Conservation (phyloP, 2,797 vertebrate genomes). For the Scolopax rusticola region DNA sequence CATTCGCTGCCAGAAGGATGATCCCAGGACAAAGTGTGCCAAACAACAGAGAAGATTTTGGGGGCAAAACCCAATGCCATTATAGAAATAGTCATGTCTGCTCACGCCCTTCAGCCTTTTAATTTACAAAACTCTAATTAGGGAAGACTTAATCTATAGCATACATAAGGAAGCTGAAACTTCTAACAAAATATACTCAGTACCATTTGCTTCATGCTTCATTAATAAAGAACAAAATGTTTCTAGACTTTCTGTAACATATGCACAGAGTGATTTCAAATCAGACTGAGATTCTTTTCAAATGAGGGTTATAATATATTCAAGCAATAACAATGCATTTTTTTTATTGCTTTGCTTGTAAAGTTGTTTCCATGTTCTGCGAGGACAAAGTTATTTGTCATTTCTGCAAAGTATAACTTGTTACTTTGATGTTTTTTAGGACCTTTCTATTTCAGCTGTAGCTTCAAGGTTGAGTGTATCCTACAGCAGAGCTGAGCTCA, state of each 20-base stretch:
- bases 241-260: slow-evolving; percentile 57
- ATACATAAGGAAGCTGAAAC: slow-evolving; percentile 9
- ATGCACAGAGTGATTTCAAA: slow-evolving; percentile 58
- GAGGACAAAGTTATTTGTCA: slow-evolving; percentile 61
- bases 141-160: slow-evolving; percentile 1
- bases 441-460: slow-evolving; percentile 27
- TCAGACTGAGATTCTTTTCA: slow-evolving; percentile 43
- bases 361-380: slow-evolving; percentile 29
- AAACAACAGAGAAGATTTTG: neutral
- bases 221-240: slow-evolving; percentile 73
- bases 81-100: neutral
- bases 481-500: slow-evolving; percentile 51
- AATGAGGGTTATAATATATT: slow-evolving; percentile 55
- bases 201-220: slow-evolving; percentile 39
- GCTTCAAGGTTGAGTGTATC: slow-evolving; percentile 68
- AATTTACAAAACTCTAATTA: slow-evolving; percentile 44
- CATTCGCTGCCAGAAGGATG: neutral
- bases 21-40: neutral
- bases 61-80: neutral
- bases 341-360: slow-evolving; percentile 53
- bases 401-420: slow-evolving; percentile 45
- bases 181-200: neutral
- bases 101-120: neutral
- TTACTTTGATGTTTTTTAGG: slow-evolving; percentile 42
- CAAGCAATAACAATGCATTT: slow-evolving; percentile 46